Base-by-base conservation (phyloP, 2,888 invertebrate genomes). In the Terebella lapidaria region DNA sequence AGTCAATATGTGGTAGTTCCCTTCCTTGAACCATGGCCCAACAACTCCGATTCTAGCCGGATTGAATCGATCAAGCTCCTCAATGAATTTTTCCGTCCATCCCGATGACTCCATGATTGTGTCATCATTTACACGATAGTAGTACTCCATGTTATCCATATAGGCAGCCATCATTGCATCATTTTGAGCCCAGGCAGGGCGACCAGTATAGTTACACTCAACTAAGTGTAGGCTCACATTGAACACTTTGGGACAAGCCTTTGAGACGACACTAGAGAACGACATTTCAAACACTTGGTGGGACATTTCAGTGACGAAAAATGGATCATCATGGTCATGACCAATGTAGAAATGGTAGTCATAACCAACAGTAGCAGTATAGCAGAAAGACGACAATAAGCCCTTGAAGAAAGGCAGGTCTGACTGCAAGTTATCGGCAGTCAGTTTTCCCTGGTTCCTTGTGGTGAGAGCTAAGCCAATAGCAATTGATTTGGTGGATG, bases 161-260 rank as follows among this genome's bases (percentile, higher is more conserved):
- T 69, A 69, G 10, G 66, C 67, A 15, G 66, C 69, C 68, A 68
- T 68, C 67, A 68, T 67, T 35, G 67, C 68, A 58, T 68, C 68
- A 58, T 68, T 68, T 59, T 68, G 68, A 24, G 68, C 68, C 68
- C 68, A 68, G 25, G 68, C 67, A n/a, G 68, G 68, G 20, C 54
- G 52, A 1, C 65, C 67, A 15, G 65, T 56, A 49, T 68, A 67
- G 20, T 56, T 52, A 45, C 67, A 67, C 56, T 67, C 65, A n/a
- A 67, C 67, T 18, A 68, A 42, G 49, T 68, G 67, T n/a, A 67
- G 45, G 2, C 64, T 55, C 27, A 67, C 65, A 47, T 67, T 68
- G 20, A 61, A 24, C 18, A 46, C 35, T 28, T 49, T 55, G 1
- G 62, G 61, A 51, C 68, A 68, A 18, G 51, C 54, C 29, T 46